Conservation (phyloP, 2,797 vertebrate species). For the Moxostoma hubbsi region DNA sequence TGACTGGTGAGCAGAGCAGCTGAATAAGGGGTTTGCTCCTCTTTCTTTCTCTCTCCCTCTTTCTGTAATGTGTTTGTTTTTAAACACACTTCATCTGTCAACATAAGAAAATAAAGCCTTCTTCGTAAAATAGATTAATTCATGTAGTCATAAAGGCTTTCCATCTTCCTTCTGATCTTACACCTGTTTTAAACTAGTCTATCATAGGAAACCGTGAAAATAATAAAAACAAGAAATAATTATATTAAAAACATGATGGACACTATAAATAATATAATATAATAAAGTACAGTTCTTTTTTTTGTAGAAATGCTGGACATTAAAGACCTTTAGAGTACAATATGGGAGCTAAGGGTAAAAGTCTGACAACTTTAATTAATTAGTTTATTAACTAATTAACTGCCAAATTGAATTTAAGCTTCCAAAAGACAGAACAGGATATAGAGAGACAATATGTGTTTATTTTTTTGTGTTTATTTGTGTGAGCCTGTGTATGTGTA, state of each 20-base stretch:
- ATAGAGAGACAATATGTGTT: background rate
- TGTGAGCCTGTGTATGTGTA: slow-evolving; percentile 12
- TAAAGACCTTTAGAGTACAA: slow-evolving; percentile 37
- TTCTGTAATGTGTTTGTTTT: slow-evolving; percentile 21
- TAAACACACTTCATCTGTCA: slow-evolving; percentile 44
- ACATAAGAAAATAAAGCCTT: slow-evolving; percentile 17
- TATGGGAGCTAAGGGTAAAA: slow-evolving; percentile 18
- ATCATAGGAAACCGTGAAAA: no score
- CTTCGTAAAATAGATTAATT: slow-evolving; percentile 21
- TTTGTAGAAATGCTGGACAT: background rate
- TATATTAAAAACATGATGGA: no score
- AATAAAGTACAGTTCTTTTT: background rate
- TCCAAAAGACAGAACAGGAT: slow-evolving; percentile 12
- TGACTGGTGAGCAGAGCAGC: slow-evolving; percentile 77
- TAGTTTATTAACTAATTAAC: slow-evolving; percentile 15
- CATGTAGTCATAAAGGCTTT: background rate
- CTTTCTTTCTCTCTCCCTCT: slow-evolving; percentile 50
- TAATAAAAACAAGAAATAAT: no score
- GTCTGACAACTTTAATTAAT: slow-evolving; percentile 35
- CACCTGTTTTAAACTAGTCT: background rate
- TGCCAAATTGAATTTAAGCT: slow-evolving; percentile 52
- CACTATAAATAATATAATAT: background rate
- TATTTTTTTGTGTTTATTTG: no score
- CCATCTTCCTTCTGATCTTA: background rate
- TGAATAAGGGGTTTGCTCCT: slow-evolving; percentile 78